Conservation (phyloP, 2,888 invertebrate species). For the Mechanitis messenoides region DNA sequence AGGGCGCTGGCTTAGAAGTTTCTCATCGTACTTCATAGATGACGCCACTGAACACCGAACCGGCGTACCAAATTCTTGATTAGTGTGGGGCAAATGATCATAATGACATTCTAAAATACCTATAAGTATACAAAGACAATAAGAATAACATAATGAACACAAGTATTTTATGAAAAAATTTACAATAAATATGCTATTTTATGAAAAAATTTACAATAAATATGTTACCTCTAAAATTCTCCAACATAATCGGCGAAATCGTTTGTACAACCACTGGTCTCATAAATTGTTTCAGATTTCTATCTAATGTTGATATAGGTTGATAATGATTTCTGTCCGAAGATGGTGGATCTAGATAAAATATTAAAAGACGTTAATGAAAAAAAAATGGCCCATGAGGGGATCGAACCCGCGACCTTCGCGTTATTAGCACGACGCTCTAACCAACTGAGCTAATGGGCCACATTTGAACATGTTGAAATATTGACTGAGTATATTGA, state of each 20-base stretch:
- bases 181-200: no score
- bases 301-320: constrained; percentile 66
- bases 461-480: constrained; percentile 41
- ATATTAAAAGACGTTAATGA: constrained; percentile 18
- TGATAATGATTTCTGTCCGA: constrained; percentile 71
- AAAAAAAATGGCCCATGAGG: constrained; percentile 80
- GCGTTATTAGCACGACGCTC: constrained; percentile 87
- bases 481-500: constrained; percentile 13
- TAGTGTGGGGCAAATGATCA: constrained; percentile 75
- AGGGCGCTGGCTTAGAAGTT: constrained; percentile 48
- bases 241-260: constrained; percentile 74
- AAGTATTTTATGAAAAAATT: no score
- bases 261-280: constrained; percentile 69
- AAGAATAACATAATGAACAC: no score
- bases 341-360: constrained; percentile 67
- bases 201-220: no score
- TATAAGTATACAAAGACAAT: constrained; percentile 27
- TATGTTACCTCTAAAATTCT: constrained; percentile 73
- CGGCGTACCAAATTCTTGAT: constrained; percentile 50
- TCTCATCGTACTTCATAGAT: constrained; percentile 49
- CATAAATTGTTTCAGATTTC: constrained; percentile 72
- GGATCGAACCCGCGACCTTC: constrained; percentile 86
- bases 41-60: constrained; percentile 50
- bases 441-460: constrained; percentile 87
- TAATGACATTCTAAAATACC: constrained; percentile 79